Base-by-base conservation (phyloP, 2,888 invertebrate genomes). In the Spisula subtruncata region DNA sequence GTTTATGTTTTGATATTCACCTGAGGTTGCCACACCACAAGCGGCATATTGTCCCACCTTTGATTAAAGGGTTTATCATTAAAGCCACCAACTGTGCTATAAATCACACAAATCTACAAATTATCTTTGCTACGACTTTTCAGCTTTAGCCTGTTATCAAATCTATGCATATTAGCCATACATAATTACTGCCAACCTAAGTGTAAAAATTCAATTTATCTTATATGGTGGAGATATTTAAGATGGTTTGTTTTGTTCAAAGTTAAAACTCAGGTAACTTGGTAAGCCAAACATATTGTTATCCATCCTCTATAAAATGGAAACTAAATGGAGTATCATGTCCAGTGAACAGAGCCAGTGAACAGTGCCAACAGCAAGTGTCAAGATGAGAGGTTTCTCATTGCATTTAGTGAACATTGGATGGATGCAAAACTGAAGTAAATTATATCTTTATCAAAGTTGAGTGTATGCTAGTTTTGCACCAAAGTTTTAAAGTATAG, bases 81-180 rank as follows among this genome's bases (percentile, higher is more conserved):
- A 75, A 75, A 18, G 35, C 75, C 75, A 18, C 35, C 8, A 6
- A 75, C 75, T 75, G 75, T 35, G 75, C 75, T 35, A 75, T 75
- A 75, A 75, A 75, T 75, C 75, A 35, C 16, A 32, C 16, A 32
- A 32, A 35, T 75, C 32, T 32, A 35, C 32, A 75, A 75, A 35
- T 35, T 75, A 75, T 75, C 32, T 35, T 25, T 2, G 41, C 71
- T 4, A 29, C 0, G 25, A 75, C 35, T 32, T 75, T 75, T 75
- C 75, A 35, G 32, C 75, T 75, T 75, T 75, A 75, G 16, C 29
- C 35, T 75, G 75, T 75, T 75, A 75, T 75, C 75, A 75, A 75
- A 75, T 10, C 75, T 35, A 75, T 75, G 75, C 75, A 75, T 75
- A 75, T 75, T 75, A 75, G 35, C 35, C 5, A 75, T 1, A 75